These are phyloP conservation scores for Daphoenositta chrysoptera DNA, from an alignment of 2,113 vertebrate species.

Conservation along the genomic window DNA sequence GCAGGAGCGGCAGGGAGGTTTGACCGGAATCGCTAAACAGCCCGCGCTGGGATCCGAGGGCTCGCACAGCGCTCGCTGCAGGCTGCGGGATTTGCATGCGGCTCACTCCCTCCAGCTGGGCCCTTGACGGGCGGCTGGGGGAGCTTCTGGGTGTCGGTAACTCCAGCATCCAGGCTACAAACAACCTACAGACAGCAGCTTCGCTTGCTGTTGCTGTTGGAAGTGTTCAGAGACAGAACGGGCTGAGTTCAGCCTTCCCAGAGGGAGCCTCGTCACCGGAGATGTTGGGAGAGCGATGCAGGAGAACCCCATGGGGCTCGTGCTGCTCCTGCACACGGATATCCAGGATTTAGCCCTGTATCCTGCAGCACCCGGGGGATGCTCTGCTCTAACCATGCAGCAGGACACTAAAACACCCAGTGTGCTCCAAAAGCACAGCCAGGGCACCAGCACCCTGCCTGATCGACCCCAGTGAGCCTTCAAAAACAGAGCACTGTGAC, in stretches of 20 bases:
- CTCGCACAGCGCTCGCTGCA: not conserved
- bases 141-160: not conserved
- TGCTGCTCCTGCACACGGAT: not conserved
- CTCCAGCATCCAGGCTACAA: not conserved
- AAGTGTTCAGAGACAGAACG: not conserved
- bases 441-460: not conserved
- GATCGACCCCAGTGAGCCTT: accelerated
- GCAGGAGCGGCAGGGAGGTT: not conserved
- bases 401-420: not conserved
- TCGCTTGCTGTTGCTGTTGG: not conserved
- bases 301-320: accelerated
- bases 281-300: not conserved
- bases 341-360: accelerated
- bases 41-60: not conserved
- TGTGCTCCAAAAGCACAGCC: accelerated
- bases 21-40: slow-evolving; percentile 42
- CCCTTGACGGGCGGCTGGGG: not conserved
- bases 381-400: not conserved
- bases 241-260: not conserved
- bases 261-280: not conserved
- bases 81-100: not conserved
- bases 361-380: not conserved
- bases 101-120: not conserved
- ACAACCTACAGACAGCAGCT: not conserved
- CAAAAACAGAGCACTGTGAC: not conserved